phyloP scores from a whole-genome alignment of 2,113 vertebrate genomes.

The Ranitomeya imitator region DNA sequence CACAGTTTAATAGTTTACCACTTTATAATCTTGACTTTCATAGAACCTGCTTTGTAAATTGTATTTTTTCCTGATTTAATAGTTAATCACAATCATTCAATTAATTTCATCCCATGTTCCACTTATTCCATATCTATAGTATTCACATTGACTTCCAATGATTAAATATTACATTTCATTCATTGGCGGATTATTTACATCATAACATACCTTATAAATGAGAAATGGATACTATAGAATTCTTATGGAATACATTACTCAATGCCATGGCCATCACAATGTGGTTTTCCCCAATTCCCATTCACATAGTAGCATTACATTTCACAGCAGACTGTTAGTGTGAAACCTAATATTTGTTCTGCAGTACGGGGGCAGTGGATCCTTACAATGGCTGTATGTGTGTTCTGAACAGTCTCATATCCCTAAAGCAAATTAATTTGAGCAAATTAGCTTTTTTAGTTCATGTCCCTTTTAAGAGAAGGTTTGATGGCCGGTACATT shows the following conservation, averaged over 20 bases:
- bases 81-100: background rate
- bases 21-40: background rate
- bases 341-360: slow-evolving; percentile 34
- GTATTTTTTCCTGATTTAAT: background rate
- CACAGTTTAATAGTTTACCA: background rate
- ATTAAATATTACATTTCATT: background rate
- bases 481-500: background rate
- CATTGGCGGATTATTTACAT: too few relatives aligned
- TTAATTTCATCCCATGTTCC: background rate
- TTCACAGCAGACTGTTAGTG: background rate
- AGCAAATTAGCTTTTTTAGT: background rate
- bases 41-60: background rate
- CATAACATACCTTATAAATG: too few relatives aligned
- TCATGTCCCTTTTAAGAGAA: background rate
- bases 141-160: background rate
- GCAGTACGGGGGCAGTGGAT: too few relatives aligned
- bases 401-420: background rate
- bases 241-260: background rate
- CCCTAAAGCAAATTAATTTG: slow-evolving; percentile 6
- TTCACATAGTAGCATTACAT: background rate
- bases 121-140: background rate
- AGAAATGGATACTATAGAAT: too few relatives aligned
- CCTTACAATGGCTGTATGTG: background rate
- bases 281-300: background rate
- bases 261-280: background rate